These are phyloP conservation scores for Sympetrum striolatum DNA, from an alignment of 2,888 invertebrate species.

Conservation along the genomic window DNA sequence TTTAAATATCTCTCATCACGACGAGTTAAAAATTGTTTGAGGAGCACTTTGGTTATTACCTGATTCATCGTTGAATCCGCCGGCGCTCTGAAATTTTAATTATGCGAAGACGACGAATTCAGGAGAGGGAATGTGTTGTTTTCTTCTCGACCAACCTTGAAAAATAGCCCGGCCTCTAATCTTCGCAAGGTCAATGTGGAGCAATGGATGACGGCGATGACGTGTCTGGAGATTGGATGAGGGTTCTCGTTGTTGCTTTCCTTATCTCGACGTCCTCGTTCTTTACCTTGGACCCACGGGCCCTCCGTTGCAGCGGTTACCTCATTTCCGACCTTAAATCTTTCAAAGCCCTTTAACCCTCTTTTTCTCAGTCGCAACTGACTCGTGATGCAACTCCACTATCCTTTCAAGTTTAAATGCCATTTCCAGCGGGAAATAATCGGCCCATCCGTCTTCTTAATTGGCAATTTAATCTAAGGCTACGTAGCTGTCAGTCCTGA, in stretches of 20 bases:
- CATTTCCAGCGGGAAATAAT: not conserved
- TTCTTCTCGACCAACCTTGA: not conserved
- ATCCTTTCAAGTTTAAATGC: not conserved
- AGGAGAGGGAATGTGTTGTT: not conserved
- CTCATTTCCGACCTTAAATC: not conserved
- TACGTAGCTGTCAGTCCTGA: too few species aligned
- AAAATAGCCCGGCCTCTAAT: conserved; percentile 11
- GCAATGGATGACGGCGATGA: conserved; percentile 1
- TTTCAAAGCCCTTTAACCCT: not conserved
- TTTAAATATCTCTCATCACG: too few species aligned
- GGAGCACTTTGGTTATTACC: too few species aligned
- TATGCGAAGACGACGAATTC: not conserved
- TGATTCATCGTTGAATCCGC: too few species aligned
- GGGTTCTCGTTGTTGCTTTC: not conserved
- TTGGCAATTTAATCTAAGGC: not conserved
- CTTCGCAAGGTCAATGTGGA: conserved; percentile 21
- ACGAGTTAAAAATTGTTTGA: too few species aligned
- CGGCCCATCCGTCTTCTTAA: not conserved
- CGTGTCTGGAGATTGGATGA: not conserved
- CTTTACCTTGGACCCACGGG: not conserved
- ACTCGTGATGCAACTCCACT: not conserved
- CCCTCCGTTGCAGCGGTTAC: not conserved
- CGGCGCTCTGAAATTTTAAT: too few species aligned
- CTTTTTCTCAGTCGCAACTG: not conserved
- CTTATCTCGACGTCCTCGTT: not conserved